Conservation (phyloP, 2,113 vertebrate species). For the Tachysurus fulvidraco region DNA sequence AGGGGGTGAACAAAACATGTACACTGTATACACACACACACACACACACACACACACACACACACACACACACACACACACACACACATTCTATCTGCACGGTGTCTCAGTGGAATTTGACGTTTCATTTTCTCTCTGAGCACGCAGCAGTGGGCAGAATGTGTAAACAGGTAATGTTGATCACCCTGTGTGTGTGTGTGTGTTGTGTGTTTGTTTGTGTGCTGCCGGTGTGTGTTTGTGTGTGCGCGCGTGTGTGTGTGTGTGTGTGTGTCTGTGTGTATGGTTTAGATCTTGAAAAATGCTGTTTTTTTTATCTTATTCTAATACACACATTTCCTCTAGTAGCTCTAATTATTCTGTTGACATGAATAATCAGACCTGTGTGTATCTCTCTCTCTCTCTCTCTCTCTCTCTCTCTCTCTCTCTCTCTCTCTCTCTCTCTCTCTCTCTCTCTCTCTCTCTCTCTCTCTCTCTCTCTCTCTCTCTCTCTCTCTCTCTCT, state of each 20-base stretch:
- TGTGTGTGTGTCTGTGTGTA: not conserved
- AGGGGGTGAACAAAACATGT: too few species aligned
- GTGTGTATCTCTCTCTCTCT: too few species aligned
- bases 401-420: too few species aligned
- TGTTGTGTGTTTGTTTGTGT: conserved; percentile 8
- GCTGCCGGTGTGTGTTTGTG: too few species aligned
- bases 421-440: too few species aligned
- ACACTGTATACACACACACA: conserved; percentile 1
- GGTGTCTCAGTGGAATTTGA: not conserved
- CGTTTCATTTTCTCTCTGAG: not conserved
- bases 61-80: conserved; percentile 21
- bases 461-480: not conserved
- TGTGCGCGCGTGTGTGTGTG: conserved; percentile 1
- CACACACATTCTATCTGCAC: not conserved
- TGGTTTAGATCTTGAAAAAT: not conserved
- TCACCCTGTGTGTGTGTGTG: conserved; percentile 23
- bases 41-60: conserved; percentile 23
- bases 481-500: not conserved
- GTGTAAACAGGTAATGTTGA: not conserved
- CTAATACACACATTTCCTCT: not conserved
- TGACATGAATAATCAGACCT: not conserved
- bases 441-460: not conserved
- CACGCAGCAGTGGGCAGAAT: conserved; percentile 17
- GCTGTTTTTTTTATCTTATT: not conserved
- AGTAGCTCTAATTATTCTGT: not conserved